Conservation (phyloP, 2,797 vertebrate genomes). For the Apogon hyalosoma region DNA sequence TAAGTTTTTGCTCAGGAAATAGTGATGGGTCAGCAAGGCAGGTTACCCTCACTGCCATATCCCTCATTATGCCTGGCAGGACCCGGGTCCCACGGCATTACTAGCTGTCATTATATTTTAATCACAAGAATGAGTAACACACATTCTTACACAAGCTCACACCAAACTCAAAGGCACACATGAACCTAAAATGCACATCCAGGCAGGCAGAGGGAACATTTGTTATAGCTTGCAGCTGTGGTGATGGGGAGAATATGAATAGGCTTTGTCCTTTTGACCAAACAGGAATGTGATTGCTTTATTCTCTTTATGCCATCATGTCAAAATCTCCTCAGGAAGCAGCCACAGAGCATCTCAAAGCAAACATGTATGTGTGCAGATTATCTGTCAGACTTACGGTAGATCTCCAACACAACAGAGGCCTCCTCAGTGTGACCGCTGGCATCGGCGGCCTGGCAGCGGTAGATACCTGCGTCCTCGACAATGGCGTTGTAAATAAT, state of each 20-base stretch:
- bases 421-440: conserved; percentile 92
- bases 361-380: conserved; percentile 1
- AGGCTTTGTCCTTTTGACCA: conserved; percentile 41
- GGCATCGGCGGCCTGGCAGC: conserved; percentile 92
- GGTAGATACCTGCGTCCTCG: conserved; percentile 97
- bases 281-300: conserved; percentile 47
- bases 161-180: conserved; percentile 38
- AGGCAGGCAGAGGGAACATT: conserved; percentile 17
- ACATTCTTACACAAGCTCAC: conserved; percentile 26
- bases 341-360: conserved; percentile 29
- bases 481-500: conserved; percentile 97
- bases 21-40: conserved; percentile 62
- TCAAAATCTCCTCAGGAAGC: conserved; percentile 28
- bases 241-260: conserved; percentile 50
- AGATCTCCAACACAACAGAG: conserved; percentile 97
- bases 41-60: conserved; percentile 48
- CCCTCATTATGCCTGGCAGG: conserved; percentile 72
- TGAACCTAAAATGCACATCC: conserved; percentile 15
- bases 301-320: conserved; percentile 43
- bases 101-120: conserved; percentile 65
- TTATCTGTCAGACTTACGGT: conserved; percentile 88
- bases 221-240: conserved; percentile 22
- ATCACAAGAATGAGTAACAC: conserved; percentile 55
- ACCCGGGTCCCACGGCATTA: conserved; percentile 47
- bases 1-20: conserved; percentile 43